Percentiles rank a stretch among this genome's conserved stretches.
Conservation (phyloP, 2,797 vertebrate genomes). For the Spinus pinus region DNA sequence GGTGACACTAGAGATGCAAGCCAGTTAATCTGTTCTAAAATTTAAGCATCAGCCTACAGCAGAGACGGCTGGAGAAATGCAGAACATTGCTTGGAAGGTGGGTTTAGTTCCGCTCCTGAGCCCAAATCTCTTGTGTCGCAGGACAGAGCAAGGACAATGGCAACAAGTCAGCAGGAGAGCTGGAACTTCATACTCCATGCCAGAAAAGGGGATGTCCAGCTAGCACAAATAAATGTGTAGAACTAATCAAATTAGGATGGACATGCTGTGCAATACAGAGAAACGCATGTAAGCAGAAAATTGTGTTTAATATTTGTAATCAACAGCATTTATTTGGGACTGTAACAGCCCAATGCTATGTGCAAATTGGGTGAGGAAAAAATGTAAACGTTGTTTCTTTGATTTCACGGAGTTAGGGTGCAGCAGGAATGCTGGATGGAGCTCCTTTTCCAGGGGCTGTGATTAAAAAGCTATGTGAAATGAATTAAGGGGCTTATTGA, state of each 20-base stretch:
- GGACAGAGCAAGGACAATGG: slow-evolving; percentile 56
- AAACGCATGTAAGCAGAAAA: slow-evolving; percentile 72
- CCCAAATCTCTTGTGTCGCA: slow-evolving; percentile 12
- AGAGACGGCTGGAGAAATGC: background rate
- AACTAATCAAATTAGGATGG: slow-evolving; percentile 73
- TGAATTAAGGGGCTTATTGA: slow-evolving; percentile 22
- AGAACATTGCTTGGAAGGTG: slow-evolving; percentile 15
- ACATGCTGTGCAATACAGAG: slow-evolving; percentile 71
- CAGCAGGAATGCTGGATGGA: slow-evolving; percentile 11
- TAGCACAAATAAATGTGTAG: slow-evolving; percentile 71
- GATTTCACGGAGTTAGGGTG: slow-evolving; percentile 29
- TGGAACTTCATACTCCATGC: slow-evolving; percentile 55
- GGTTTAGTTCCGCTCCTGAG: slow-evolving; percentile 52
- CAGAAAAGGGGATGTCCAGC: slow-evolving; percentile 58
- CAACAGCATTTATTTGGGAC: slow-evolving; percentile 63
- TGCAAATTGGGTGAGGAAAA: slow-evolving; percentile 45
- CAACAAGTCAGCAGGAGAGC: slow-evolving; percentile 64
- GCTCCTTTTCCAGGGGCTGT: slow-evolving; percentile 1
- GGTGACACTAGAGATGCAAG: slow-evolving; percentile 42
- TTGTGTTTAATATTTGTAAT: slow-evolving; percentile 70
- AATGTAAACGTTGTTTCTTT: slow-evolving; percentile 56
- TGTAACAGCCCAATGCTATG: background rate
- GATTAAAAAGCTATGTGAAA: slow-evolving; percentile 43
- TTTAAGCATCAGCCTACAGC: slow-evolving; percentile 25
- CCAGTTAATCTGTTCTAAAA: slow-evolving; percentile 50